phyloP scores from a whole-genome alignment of 2,797 vertebrate genomes.

The Dendrocincla tyrannina region DNA sequence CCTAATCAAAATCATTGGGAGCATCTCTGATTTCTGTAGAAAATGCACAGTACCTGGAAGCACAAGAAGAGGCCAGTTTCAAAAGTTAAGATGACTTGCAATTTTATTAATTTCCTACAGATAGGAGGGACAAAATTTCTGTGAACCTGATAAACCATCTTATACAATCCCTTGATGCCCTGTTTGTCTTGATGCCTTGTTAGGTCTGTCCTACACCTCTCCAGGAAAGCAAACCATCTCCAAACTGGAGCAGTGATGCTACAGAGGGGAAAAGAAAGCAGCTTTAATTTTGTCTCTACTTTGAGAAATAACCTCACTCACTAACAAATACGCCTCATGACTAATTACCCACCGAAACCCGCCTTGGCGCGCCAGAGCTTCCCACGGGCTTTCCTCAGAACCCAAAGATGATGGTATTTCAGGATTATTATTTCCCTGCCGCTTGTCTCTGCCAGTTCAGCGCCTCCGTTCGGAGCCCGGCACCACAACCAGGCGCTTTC shows the following conservation, averaged over 20 bases:
- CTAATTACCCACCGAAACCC: neutral
- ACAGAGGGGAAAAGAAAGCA: rapidly evolving
- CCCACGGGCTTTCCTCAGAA: neutral
- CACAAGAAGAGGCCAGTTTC: neutral
- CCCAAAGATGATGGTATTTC: neutral
- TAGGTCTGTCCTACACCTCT: neutral
- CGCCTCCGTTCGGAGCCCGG: too few relatives aligned
- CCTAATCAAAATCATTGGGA: neutral
- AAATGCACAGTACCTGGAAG: neutral
- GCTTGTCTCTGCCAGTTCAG: rapidly evolving
- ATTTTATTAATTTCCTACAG: neutral
- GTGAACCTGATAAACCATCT: neutral
- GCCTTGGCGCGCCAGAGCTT: neutral
- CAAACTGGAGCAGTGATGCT: rapidly evolving
- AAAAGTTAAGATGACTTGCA: neutral
- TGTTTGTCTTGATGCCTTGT: neutral
- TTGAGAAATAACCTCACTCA: neutral
- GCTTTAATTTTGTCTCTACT: neutral
- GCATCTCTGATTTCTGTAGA: neutral
- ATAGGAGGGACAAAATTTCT: neutral
- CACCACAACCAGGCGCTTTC: neutral
- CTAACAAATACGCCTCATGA: rapidly evolving
- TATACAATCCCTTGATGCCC: neutral
- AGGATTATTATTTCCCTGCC: neutral
- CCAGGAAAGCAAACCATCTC: neutral